These are phyloP conservation scores for Parnassius orleans DNA, from an alignment of 2,888 invertebrate species.

Conservation along the genomic window DNA sequence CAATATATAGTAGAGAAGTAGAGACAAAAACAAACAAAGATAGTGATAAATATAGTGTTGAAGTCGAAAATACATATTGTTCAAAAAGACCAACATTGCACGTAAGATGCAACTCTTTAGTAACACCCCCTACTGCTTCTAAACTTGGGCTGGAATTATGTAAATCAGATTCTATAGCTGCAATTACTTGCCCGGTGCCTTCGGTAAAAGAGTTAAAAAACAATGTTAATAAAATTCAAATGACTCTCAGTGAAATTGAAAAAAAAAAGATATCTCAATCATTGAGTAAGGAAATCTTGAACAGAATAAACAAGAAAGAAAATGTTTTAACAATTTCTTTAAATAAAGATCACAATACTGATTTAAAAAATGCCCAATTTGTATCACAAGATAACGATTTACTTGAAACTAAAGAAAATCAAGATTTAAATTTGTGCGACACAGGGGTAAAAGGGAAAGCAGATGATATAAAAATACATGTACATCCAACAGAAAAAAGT, in stretches of 20 bases:
- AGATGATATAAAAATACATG: slow-evolving; percentile 69
- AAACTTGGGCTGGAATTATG: slow-evolving; percentile 58
- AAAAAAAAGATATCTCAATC: slow-evolving; percentile 87
- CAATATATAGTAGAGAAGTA: slow-evolving; percentile 87
- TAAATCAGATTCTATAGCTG: slow-evolving; percentile 81
- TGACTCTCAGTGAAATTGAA: slow-evolving; percentile 83
- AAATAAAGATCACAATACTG: slow-evolving; percentile 79
- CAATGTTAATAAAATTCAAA: slow-evolving; percentile 73
- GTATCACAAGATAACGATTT: slow-evolving; percentile 24
- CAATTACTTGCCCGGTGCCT: slow-evolving; percentile 68
- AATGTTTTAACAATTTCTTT: slow-evolving; percentile 42
- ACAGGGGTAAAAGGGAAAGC: slow-evolving; percentile 61
- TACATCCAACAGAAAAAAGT: slow-evolving; percentile 52
- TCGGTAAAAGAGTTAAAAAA: slow-evolving; percentile 72
- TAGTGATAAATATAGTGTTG: slow-evolving; percentile 81
- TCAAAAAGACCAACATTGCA: slow-evolving; percentile 67
- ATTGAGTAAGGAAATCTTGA: slow-evolving; percentile 86
- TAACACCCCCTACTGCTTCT: slow-evolving; percentile 62
- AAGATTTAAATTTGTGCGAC: slow-evolving; percentile 29
- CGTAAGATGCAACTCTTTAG: slow-evolving; percentile 81
- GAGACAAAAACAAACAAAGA: slow-evolving; percentile 63
- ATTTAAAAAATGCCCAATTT: slow-evolving; percentile 52
- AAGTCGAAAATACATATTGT: slow-evolving; percentile 72
- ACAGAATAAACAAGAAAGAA: slow-evolving; percentile 80
- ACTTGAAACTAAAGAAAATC: slow-evolving; percentile 21